Conservation (phyloP, 2,888 invertebrate genomes). For the Mesoligia furuncula region DNA sequence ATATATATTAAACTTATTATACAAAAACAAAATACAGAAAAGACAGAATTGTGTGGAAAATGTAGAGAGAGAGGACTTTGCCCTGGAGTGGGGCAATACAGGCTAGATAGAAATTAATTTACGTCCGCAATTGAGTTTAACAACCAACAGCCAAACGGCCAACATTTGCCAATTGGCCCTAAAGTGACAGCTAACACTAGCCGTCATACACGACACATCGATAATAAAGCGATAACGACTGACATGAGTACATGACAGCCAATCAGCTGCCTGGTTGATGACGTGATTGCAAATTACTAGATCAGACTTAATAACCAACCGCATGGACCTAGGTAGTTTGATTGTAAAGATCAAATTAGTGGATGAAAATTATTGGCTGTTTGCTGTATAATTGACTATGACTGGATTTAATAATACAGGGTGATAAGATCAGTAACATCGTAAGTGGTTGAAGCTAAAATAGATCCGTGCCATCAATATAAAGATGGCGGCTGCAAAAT, state of each 20-base stretch:
- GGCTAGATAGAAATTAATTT: not conserved
- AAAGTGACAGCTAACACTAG: conserved; percentile 36
- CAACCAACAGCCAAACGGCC: not conserved
- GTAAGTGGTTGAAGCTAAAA: not conserved
- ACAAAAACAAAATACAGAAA: no score
- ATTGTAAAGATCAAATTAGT: conserved; percentile 29
- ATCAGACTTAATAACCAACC: conserved; percentile 14
- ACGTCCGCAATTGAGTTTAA: not conserved
- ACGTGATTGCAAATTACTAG: conserved; percentile 29
- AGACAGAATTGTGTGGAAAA: not conserved
- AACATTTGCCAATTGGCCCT: conserved; percentile 6
- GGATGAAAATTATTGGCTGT: not conserved
- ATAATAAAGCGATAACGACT: conserved; percentile 30
- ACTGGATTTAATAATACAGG: conserved; percentile 8
- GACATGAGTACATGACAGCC: conserved; percentile 32
- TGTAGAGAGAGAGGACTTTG: not conserved
- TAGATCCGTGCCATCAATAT: not conserved
- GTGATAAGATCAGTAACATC: not conserved
- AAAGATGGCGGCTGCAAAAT: no score
- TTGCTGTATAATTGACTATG: not conserved
- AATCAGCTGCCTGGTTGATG: conserved; percentile 31
- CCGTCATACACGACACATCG: conserved; percentile 10
- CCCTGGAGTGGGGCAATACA: not conserved
- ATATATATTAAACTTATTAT: no score
- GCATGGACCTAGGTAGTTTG: not conserved